Percentiles rank a stretch among this genome's conserved stretches.
Evolutionary conservation across 2,113 vertebrate genomes (phyloP).

Genomic region (Sitta europaea): DNA sequence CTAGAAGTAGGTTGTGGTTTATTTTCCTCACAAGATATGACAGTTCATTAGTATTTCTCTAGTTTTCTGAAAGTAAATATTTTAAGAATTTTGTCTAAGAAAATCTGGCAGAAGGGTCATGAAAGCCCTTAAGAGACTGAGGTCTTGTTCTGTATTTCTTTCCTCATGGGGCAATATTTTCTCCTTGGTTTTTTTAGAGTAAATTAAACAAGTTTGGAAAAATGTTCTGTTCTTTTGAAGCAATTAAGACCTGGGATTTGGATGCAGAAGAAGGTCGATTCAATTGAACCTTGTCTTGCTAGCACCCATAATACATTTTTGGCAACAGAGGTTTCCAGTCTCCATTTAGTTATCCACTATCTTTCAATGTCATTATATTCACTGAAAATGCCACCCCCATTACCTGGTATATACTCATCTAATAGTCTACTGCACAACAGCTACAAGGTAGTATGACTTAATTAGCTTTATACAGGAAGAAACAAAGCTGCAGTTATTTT

Average conservation of each 20-base stretch:
- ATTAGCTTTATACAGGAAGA: background rate
- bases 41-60: background rate
- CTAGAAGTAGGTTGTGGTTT: background rate
- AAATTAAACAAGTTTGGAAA: background rate
- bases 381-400: background rate
- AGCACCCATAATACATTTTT: background rate
- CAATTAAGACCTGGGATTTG: background rate
- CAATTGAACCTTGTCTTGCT: background rate
- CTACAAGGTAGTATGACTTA: background rate
- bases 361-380: background rate
- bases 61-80: background rate
- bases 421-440: background rate
- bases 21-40: background rate
- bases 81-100: background rate
- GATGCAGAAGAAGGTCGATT: background rate
- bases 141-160: background rate
- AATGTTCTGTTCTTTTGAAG: background rate
- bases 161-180: background rate
- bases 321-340: background rate
- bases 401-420: background rate
- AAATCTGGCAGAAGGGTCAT: background rate
- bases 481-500: background rate
- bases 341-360: background rate
- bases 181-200: background rate
- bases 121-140: background rate